Base-by-base conservation (phyloP, 2,113 vertebrate species). In the Chaenogobius annularis region DNA sequence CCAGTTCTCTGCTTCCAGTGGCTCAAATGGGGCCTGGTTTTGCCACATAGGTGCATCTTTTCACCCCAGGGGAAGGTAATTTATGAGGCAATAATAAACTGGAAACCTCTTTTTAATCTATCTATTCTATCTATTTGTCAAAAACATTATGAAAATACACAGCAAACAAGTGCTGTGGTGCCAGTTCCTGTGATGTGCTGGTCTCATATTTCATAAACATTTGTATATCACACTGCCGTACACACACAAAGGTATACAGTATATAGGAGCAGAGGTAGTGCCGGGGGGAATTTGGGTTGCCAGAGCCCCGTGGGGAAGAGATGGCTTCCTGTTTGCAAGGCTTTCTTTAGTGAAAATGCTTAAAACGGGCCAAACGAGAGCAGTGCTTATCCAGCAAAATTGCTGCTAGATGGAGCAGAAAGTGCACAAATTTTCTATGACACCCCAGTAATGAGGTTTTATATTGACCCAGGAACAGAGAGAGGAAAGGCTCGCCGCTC, bases 401-500 rank as follows among this genome's bases (percentile, higher is more conserved):
- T 93, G 93, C 91, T 93, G 92, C 92, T 93, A 93, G 91, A 93
- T 92, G 91, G 93, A 93, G 92, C 92, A 94, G 93, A 93, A 93
- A 94, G 93, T 91, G 93, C 93, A 93, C 93, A 94, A 92, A 93
- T 93, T 91, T 92, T 92, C 92, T 93, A 93, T 94, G 93, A 94
- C 93, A 94, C 90, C 88, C 87, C 90, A 90, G 90, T 94, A 93
- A 94, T 93, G 93, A 94, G 92, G 93, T 94, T 94, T 94, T 93
- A 93, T 94, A 94, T 92, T 93, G 91, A 93, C 92, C 92, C 87
- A 87, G 86, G 86, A 87, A 75, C 87, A 83, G 78, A 71, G 88
- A 89, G 90, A 85, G 88, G 88, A 90, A 89, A 84, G 87, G 85
- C 82, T 82, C 79, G 73, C 85, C 80, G 82, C 82, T 90, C 88